A percentile compares a stretch with the other conserved stretches of the same genome.
Evolutionary conservation across 2,888 invertebrate genomes (phyloP).

Genomic region (Acleris cristana): DNA sequence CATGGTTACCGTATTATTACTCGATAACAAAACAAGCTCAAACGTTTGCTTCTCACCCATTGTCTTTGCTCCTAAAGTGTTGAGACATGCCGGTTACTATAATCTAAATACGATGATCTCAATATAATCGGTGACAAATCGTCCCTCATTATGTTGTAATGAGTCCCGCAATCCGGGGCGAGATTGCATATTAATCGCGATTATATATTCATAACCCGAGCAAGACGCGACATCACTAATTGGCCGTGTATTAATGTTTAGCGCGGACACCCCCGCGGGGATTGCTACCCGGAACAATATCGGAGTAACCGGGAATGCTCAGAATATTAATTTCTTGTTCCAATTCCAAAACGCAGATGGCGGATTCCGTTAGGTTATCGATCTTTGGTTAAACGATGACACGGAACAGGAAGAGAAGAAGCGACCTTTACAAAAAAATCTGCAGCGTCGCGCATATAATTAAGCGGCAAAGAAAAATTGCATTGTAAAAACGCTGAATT

Average conservation of each 20-base stretch:
- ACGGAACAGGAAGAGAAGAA: constrained; percentile 12
- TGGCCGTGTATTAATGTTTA: constrained; percentile 32
- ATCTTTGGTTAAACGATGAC: constrained; percentile 16
- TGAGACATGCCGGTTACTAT: constrained; percentile 11
- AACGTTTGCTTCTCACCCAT: not conserved
- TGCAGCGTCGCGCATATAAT: constrained; percentile 5
- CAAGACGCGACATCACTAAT: constrained; percentile 37
- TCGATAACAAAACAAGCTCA: not conserved
- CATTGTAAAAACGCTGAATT: constrained; percentile 16
- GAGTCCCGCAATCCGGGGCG: constrained; percentile 28
- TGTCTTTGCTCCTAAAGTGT: not conserved
- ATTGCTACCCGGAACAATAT: constrained; percentile 13
- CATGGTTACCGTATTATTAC: no score
- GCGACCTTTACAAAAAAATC: constrained; percentile 13
- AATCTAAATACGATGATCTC: constrained; percentile 23
- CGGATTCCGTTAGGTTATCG: constrained; percentile 9
- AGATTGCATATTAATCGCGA: constrained; percentile 36
- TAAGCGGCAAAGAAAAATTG: constrained; percentile 12
- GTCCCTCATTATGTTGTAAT: constrained; percentile 30
- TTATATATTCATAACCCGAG: constrained; percentile 33
- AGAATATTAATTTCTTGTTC: constrained; percentile 25
- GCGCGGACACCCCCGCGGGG: constrained; percentile 29
- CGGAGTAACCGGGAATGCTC: constrained; percentile 13
- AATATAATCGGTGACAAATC: constrained; percentile 27
- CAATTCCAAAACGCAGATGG: constrained; percentile 19